Evolutionary conservation across 2,113 vertebrate species (phyloP).

Genomic region (Thermophis baileyi): DNA sequence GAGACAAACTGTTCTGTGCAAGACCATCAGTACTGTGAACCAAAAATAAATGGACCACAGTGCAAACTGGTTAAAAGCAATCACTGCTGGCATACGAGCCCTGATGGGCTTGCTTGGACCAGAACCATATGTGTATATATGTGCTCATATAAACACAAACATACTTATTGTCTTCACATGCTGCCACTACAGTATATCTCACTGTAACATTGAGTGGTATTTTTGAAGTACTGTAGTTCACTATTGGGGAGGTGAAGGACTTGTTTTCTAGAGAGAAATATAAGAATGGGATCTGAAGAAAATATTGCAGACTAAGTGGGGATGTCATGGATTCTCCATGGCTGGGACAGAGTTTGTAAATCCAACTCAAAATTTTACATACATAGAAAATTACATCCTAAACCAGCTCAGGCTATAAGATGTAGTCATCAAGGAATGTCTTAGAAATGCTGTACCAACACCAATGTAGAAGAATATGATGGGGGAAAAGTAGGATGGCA

Average conservation of each 20-base stretch:
- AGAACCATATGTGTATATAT: neutral
- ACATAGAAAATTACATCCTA: neutral
- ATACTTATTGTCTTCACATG: neutral
- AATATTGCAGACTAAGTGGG: neutral
- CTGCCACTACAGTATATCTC: neutral
- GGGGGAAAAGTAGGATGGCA: neutral
- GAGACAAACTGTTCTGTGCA: neutral
- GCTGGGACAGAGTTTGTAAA: neutral
- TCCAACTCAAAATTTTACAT: neutral
- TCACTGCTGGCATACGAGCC: neutral
- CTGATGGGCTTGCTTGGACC: neutral
- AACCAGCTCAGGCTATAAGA: neutral
- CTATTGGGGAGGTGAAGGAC: neutral
- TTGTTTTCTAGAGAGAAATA: neutral
- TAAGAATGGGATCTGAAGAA: neutral
- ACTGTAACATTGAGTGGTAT: neutral
- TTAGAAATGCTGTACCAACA: neutral
- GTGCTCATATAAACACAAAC: neutral
- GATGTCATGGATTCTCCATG: neutral
- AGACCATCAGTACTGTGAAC: neutral
- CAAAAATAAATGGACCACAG: neutral
- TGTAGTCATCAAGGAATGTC: neutral
- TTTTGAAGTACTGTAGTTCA: neutral
- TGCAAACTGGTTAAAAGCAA: neutral
- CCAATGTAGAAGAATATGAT: neutral